Percentiles rank a stretch among this genome's conserved stretches.
Conservation (phyloP, 2,888 invertebrate species). For the Cyclophora albipunctata region DNA sequence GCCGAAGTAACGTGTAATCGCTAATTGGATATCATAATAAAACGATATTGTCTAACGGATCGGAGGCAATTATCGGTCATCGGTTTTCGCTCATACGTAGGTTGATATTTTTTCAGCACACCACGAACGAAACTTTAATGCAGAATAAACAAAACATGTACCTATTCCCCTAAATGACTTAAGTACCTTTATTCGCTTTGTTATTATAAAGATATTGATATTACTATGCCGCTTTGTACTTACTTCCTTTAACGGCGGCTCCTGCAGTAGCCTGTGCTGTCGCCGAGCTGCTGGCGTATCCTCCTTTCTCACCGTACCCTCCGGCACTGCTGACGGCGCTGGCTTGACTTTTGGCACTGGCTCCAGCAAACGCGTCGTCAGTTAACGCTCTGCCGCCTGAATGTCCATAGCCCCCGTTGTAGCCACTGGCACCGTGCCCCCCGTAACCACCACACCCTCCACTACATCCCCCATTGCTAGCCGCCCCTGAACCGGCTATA, state of each 20-base stretch:
- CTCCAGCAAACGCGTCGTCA: constrained; percentile 19
- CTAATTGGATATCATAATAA: no score
- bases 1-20: no score
- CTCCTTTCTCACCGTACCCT: constrained; percentile 28
- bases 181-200: no score
- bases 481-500: constrained; percentile 21
- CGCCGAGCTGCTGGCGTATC: constrained; percentile 54
- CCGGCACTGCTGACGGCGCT: constrained; percentile 27
- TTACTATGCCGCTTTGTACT: constrained; percentile 2
- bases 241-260: constrained; percentile 54
- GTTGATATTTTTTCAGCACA: no score
- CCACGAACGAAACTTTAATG: no score
- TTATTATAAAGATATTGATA: no score
- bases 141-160: no score
- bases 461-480: constrained; percentile 29
- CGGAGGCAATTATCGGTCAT: no score
- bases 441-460: constrained; percentile 33
- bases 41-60: no score
- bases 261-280: constrained; percentile 51
- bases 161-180: no score
- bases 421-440: constrained; percentile 18
- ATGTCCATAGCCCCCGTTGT: constrained; percentile 1
- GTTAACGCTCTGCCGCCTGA: no score
- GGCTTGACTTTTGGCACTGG: constrained; percentile 43
- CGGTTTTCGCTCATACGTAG: no score